Percentiles rank a stretch among this genome's conserved stretches.
Conservation (phyloP, 2,888 invertebrate species). For the Eugnorisma glareosa region DNA sequence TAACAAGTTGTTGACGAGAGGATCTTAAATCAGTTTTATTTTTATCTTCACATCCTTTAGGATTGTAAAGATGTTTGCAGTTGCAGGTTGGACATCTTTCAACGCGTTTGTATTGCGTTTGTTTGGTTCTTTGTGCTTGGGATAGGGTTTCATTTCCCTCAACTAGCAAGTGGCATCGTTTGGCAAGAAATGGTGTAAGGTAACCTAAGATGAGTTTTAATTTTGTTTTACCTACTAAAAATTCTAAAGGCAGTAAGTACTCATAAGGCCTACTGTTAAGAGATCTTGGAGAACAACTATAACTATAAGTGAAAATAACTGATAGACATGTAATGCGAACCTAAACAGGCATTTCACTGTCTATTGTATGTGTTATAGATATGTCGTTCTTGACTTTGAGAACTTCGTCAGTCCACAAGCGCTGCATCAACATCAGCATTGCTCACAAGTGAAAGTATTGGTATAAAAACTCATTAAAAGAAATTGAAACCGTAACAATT, state of each 20-base stretch:
- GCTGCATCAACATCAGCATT: constrained; percentile 9
- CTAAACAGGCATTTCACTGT: background rate
- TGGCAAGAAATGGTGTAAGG: constrained; percentile 1
- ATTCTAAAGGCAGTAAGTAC: background rate
- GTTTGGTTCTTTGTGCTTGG: background rate
- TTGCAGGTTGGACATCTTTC: constrained; percentile 38
- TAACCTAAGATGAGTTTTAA: background rate
- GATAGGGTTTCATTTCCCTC: constrained; percentile 9
- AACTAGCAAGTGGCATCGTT: background rate
- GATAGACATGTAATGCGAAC: background rate
- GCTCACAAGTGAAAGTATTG: constrained; percentile 63
- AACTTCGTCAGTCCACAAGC: background rate
- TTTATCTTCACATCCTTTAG: constrained; percentile 64
- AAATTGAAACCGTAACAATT: constrained; percentile 65
- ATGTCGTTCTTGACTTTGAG: constrained; percentile 9
- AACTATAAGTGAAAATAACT: background rate
- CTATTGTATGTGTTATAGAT: background rate
- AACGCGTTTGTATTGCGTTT: constrained; percentile 20
- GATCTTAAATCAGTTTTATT: constrained; percentile 59
- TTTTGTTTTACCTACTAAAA: background rate
- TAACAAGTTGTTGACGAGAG: constrained; percentile 72
- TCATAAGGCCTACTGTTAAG: background rate
- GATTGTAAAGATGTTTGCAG: constrained; percentile 54
- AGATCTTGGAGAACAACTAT: background rate
- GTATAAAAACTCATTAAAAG: constrained; percentile 52